phyloP scores from a whole-genome alignment of 2,797 vertebrate species.

The Capromys pilorides region DNA sequence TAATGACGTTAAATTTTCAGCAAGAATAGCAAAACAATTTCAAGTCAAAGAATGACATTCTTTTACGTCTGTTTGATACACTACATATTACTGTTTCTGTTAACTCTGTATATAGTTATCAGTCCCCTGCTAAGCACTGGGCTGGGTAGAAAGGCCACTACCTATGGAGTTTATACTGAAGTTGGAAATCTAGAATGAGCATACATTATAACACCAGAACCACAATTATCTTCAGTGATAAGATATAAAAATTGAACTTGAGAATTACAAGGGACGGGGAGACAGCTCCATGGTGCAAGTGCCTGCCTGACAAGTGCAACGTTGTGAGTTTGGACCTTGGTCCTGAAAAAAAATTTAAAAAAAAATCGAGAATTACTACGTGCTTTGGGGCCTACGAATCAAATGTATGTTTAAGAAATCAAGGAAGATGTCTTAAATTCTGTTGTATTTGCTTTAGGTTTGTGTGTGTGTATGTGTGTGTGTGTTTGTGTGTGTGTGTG shows the following conservation, averaged over 20 bases:
- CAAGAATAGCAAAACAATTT: neutral
- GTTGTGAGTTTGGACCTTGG: no score
- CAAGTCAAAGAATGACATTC: neutral
- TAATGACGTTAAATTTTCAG: neutral
- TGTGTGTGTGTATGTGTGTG: no score
- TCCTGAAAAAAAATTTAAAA: no score
- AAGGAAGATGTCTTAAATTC: constrained; percentile 79
- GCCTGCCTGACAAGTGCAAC: no score
- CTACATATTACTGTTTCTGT: neutral
- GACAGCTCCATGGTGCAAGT: no score
- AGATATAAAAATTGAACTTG: neutral
- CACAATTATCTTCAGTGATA: neutral
- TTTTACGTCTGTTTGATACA: neutral
- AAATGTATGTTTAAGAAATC: neutral
- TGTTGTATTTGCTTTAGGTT: no score
- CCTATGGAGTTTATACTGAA: neutral
- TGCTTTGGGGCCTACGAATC: neutral
- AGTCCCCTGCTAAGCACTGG: neutral
- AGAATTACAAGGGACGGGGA: no score
- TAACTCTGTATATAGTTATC: neutral
- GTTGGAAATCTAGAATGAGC: neutral
- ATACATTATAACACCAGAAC: neutral
- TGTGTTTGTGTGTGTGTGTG: no score
- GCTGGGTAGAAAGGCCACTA: neutral
- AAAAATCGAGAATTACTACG: no score